Percentiles rank a stretch among this genome's conserved stretches.
These are phyloP conservation scores for Endotricha flammealis DNA, from an alignment of 2,888 invertebrate genomes.

Conservation along the genomic window DNA sequence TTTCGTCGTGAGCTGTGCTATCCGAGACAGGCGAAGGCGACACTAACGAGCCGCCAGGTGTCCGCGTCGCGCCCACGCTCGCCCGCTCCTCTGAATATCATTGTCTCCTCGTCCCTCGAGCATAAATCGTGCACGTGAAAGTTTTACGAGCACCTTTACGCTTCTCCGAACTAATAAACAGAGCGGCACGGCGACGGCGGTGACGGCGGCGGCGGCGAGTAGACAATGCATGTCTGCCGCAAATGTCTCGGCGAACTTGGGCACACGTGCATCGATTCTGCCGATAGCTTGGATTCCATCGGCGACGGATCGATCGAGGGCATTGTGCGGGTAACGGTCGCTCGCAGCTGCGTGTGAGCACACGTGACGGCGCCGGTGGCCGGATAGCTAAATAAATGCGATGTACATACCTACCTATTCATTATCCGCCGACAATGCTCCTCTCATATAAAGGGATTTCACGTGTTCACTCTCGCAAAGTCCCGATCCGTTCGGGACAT, in stretches of 20 bases:
- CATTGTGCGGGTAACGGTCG: conserved; percentile 77
- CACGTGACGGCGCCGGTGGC: conserved; percentile 73
- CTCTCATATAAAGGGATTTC: conserved; percentile 74
- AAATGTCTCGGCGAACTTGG: conserved; percentile 56
- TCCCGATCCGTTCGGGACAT: conserved; percentile 77
- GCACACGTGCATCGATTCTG: conserved; percentile 70
- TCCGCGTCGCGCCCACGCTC: conserved; percentile 69
- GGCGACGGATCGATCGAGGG: conserved; percentile 73
- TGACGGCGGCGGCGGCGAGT: conserved; percentile 41
- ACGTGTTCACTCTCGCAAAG: conserved; percentile 74
- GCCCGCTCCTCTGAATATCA: conserved; percentile 65
- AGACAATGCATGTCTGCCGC: conserved; percentile 65
- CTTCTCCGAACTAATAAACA: conserved; percentile 69
- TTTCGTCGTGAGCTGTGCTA: conserved; percentile 24
- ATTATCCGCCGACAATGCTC: conserved; percentile 73
- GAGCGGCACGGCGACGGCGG: conserved; percentile 39
- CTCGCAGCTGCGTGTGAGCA: conserved; percentile 72
- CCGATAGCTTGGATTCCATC: conserved; percentile 69
- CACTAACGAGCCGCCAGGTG: conserved; percentile 75
- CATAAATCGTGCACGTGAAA: conserved; percentile 75
- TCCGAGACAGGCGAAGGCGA: conserved; percentile 46
- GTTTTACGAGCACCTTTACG: conserved; percentile 73
- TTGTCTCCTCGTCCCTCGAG: conserved; percentile 62
- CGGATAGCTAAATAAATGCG: conserved; percentile 77
- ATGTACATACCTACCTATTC: conserved; percentile 72